These are phyloP conservation scores for Trachythela sp. DNA, from an alignment of 64 coral and sea anemone genomes.

Conservation along the genomic window DNA sequence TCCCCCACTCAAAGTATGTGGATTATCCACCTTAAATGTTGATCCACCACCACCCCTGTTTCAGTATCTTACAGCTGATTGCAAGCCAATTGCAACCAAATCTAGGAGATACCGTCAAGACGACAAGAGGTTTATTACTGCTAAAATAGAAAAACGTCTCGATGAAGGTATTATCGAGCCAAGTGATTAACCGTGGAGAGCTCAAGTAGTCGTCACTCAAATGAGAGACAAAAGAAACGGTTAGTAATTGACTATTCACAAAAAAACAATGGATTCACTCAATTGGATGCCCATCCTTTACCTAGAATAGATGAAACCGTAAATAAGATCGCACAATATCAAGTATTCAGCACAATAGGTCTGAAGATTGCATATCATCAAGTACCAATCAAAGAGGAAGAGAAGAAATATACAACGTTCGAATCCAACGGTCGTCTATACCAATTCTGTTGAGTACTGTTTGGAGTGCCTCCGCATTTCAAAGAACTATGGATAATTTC, in stretches of 20 bases:
- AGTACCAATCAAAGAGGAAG: background rate
- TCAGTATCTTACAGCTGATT: constrained; percentile 37
- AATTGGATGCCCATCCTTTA: background rate
- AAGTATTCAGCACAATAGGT: background rate
- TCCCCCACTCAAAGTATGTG: constrained; percentile 25
- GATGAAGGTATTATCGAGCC: background rate
- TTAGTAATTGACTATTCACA: background rate
- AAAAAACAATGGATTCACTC: background rate
- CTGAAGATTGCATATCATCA: background rate
- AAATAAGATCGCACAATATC: background rate
- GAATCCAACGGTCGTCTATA: background rate
- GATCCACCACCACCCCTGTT: constrained; percentile 25
- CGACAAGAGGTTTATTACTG: background rate
- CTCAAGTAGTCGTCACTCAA: background rate
- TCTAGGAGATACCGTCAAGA: background rate
- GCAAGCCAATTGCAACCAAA: background rate
- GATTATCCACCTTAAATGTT: background rate
- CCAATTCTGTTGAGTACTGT: background rate
- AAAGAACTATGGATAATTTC: background rate
- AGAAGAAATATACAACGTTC: background rate
- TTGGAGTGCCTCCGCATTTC: background rate
- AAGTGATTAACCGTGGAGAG: background rate
- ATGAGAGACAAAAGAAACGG: background rate
- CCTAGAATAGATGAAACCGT: background rate
- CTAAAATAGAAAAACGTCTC: background rate